A percentile compares a stretch with the other conserved stretches of the same genome.
These are phyloP conservation scores for Troilus luridus DNA, from an alignment of 2,888 invertebrate species.

Conservation along the genomic window DNA sequence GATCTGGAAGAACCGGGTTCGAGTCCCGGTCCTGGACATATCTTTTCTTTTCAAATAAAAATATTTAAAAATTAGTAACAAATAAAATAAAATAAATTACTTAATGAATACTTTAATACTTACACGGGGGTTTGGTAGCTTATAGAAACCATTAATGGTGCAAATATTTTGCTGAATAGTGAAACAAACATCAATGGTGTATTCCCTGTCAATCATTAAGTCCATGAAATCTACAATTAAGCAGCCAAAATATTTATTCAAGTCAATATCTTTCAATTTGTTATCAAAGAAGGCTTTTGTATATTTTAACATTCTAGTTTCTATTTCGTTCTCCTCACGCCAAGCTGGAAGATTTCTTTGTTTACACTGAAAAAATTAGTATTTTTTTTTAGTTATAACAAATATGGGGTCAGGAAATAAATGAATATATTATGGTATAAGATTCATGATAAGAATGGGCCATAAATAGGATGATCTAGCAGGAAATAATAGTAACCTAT, in stretches of 20 bases:
- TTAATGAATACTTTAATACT: neutral
- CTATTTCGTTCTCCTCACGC: constrained; percentile 17
- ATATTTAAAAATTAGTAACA: no score
- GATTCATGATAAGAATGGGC: neutral
- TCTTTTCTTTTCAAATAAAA: no score
- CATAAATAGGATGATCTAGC: neutral
- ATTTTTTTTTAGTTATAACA: neutral
- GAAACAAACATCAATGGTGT: constrained; percentile 17
- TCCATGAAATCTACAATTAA: constrained; percentile 51
- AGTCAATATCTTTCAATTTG: constrained; percentile 31
- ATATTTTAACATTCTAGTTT: neutral
- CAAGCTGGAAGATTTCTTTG: constrained; percentile 50
- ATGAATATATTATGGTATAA: neutral
- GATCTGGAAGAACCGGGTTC: no score
- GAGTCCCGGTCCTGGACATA: no score
- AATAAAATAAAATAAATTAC: no score
- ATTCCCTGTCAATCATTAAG: constrained; percentile 5
- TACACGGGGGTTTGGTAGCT: constrained; percentile 38
- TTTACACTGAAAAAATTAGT: constrained; percentile 25
- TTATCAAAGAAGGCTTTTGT: constrained; percentile 49
- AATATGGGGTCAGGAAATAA: neutral
- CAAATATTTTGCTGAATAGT: neutral
- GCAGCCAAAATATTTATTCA: constrained; percentile 48
- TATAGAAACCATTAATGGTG: constrained; percentile 32
- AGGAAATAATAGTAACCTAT: neutral